Percentiles rank a stretch among this genome's conserved stretches.
Evolutionary conservation across 2,888 invertebrate genomes (phyloP).

Genomic region (Apodemia duryi): DNA sequence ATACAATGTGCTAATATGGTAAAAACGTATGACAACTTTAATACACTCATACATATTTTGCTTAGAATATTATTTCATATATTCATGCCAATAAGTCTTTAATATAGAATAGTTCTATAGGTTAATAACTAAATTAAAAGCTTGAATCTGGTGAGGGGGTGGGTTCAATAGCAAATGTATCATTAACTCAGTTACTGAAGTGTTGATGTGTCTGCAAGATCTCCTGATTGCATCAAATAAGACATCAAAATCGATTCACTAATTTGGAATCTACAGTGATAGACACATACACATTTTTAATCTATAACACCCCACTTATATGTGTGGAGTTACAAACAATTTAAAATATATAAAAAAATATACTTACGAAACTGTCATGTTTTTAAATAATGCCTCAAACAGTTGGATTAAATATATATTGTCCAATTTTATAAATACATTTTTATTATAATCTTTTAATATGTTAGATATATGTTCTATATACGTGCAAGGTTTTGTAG

Average conservation of each 20-base stretch:
- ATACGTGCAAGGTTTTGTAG: conserved; percentile 89
- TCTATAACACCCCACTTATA: background rate
- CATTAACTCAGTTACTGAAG: no score
- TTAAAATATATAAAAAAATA: conserved; percentile 24
- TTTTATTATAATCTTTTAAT: conserved; percentile 78
- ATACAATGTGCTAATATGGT: background rate
- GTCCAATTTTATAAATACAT: conserved; percentile 59
- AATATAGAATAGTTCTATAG: no score
- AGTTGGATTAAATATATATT: conserved; percentile 51
- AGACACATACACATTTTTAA: background rate
- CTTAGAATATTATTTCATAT: no score
- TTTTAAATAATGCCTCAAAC: conserved; percentile 63
- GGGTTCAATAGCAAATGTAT: no score
- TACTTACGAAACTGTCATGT: conserved; percentile 79
- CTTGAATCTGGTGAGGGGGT: no score
- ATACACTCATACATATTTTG: no score
- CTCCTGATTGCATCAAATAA: no score
- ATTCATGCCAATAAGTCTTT: no score
- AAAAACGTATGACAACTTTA: no score
- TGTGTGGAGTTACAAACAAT: conserved; percentile 5
- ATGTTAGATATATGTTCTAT: conserved; percentile 83
- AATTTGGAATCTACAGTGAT: background rate
- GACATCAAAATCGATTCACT: background rate
- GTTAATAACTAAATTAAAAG: no score
- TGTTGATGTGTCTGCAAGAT: no score